Percentiles rank a stretch among this genome's conserved stretches.
phyloP scores from a whole-genome alignment of 2,888 invertebrate genomes.

The Hedychridium roseum region DNA sequence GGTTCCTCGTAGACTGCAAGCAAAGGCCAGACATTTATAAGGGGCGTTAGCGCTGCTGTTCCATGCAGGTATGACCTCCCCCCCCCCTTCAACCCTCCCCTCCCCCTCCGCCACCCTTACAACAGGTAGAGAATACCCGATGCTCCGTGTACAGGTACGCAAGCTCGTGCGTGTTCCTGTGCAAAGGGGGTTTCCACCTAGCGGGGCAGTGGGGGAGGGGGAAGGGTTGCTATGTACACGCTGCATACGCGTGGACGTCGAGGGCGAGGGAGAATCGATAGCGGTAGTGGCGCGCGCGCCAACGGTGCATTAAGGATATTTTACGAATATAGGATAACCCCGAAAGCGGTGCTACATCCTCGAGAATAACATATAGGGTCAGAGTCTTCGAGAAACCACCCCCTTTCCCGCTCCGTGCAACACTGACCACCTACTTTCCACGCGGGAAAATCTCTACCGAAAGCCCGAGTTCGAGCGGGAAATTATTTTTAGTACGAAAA shows the following conservation, averaged over 20 bases:
- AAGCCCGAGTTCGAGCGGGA: too few species aligned
- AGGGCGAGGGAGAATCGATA: constrained; percentile 41
- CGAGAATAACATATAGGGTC: too few species aligned
- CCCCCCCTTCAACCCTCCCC: background rate
- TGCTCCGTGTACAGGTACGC: background rate
- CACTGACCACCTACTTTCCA: too few species aligned
- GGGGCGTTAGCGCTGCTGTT: constrained; percentile 19
- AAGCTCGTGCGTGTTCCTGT: background rate
- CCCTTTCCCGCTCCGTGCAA: too few species aligned
- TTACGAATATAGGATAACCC: constrained; percentile 50
- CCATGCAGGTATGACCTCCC: background rate
- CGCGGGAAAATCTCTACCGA: too few species aligned
- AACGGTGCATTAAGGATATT: constrained; percentile 44
- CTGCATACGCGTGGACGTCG: constrained; percentile 13
- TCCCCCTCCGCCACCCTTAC: background rate
- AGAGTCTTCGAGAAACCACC: too few species aligned
- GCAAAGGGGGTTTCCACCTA: background rate
- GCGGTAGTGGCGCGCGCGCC: constrained; percentile 26
- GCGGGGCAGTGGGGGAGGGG: background rate
- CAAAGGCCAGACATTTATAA: constrained; percentile 22
- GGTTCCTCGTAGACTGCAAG: background rate
- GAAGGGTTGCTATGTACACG: constrained; percentile 10
- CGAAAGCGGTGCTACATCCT: constrained; percentile 48
- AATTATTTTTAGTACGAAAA: too few species aligned
- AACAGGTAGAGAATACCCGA: background rate